These are phyloP conservation scores for Selenia dentaria DNA, from an alignment of 2,888 invertebrate genomes.

Conservation along the genomic window DNA sequence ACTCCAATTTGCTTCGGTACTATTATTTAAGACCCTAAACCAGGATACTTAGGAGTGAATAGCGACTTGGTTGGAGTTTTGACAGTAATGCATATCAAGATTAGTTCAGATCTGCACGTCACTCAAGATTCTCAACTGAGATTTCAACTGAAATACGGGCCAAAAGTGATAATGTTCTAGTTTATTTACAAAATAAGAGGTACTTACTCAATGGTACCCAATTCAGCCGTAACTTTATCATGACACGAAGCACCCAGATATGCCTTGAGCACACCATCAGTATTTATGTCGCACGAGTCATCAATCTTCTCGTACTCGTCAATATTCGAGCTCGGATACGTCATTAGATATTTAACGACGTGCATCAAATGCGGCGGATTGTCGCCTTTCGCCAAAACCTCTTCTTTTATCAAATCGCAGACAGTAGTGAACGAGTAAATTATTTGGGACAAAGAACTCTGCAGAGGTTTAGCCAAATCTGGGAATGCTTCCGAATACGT, in stretches of 20 bases:
- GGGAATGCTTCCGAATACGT: slow-evolving; percentile 88
- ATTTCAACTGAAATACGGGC: too few species aligned
- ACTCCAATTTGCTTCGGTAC: too few species aligned
- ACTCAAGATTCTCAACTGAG: too few species aligned
- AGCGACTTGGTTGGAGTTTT: too few species aligned
- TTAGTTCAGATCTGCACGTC: too few species aligned
- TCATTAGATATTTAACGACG: slow-evolving; percentile 72
- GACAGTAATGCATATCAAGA: too few species aligned
- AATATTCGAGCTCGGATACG: slow-evolving; percentile 71
- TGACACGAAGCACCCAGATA: slow-evolving; percentile 32
- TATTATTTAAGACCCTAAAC: too few species aligned
- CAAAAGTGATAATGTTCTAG: too few species aligned
- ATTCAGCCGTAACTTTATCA: slow-evolving; percentile 48
- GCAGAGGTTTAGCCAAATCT: slow-evolving; percentile 90
- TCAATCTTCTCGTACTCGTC: slow-evolving; percentile 4
- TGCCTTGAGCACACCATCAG: slow-evolving; percentile 7
- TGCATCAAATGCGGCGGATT: slow-evolving; percentile 51
- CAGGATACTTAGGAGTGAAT: too few species aligned
- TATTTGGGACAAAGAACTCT: slow-evolving; percentile 88
- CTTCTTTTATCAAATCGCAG: slow-evolving; percentile 79
- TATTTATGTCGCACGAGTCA: background rate
- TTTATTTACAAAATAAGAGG: too few species aligned
- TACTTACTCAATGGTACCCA: slow-evolving; percentile 80
- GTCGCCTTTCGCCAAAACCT: slow-evolving; percentile 57
- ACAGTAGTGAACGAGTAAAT: slow-evolving; percentile 86